Percentiles rank a stretch among this genome's conserved stretches.
Conservation (phyloP, 2,113 vertebrate species). For the Daboia siamensis region DNA sequence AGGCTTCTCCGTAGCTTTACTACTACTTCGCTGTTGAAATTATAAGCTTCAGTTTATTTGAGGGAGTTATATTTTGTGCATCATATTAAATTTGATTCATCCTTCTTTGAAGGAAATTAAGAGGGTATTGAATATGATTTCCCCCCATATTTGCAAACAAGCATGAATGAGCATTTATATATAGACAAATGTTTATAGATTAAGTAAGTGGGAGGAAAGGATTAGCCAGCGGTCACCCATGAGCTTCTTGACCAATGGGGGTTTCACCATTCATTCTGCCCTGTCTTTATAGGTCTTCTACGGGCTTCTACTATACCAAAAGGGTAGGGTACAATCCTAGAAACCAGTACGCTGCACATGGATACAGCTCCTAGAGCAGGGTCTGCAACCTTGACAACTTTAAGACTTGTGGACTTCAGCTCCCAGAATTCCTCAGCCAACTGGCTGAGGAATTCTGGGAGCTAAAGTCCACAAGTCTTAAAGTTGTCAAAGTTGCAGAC, state of each 20-base stretch:
- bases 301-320: not conserved
- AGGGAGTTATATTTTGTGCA: no score
- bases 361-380: no score
- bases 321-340: not conserved
- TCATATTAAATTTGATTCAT: not conserved
- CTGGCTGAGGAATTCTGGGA: no score
- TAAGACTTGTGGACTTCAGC: no score
- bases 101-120: not conserved
- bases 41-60: not conserved
- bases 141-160: not conserved
- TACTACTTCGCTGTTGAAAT: not conserved
- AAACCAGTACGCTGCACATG: not conserved
- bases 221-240: not conserved
- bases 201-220: not conserved
- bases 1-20: not conserved
- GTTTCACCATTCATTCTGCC: not conserved
- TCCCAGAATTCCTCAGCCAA: no score
- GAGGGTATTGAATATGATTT: not conserved
- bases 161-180: not conserved
- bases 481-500: no score
- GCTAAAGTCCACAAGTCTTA: no score
- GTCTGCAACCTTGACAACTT: no score
- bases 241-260: not conserved
- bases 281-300: not conserved
- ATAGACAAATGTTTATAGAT: not conserved